phyloP scores from a whole-genome alignment of 2,888 invertebrate species.

The Myathropa florea region DNA sequence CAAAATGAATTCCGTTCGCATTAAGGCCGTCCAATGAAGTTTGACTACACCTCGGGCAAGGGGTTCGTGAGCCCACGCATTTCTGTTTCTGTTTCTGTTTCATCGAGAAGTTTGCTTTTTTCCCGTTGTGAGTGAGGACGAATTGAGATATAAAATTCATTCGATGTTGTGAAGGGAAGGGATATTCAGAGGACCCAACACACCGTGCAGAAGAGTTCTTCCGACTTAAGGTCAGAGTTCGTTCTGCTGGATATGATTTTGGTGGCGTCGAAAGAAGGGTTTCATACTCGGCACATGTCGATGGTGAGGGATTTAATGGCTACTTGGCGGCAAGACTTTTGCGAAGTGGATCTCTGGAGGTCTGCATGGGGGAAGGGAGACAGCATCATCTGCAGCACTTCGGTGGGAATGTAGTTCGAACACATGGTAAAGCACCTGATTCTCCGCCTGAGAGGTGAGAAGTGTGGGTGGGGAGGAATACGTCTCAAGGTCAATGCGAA shows the following conservation, averaged over 20 bases:
- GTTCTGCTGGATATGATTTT: neutral
- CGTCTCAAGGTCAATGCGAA: too few relatives aligned
- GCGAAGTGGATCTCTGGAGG: neutral
- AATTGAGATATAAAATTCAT: neutral
- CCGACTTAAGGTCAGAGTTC: neutral
- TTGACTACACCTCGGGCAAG: neutral
- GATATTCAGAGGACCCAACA: neutral
- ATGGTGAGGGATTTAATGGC: neutral
- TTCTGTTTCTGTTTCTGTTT: neutral
- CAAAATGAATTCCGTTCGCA: conserved; percentile 7
- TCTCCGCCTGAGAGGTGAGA: too few relatives aligned
- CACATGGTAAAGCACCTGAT: too few relatives aligned
- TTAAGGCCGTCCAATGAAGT: neutral
- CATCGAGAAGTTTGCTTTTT: neutral
- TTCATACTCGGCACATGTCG: neutral
- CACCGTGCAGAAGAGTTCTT: neutral
- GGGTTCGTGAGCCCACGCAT: neutral
- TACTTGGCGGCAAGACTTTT: neutral
- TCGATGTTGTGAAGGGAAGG: neutral
- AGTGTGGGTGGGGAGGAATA: too few relatives aligned
- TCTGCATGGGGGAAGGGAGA: too few relatives aligned
- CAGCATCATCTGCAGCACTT: neutral
- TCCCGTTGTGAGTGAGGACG: neutral
- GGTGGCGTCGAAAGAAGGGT: neutral
- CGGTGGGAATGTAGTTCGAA: neutral